Evolutionary conservation across 2,797 vertebrate species (phyloP), one percentile per base, ranked within the genome.

Genomic region (Sebastolobus alascanus): DNA sequence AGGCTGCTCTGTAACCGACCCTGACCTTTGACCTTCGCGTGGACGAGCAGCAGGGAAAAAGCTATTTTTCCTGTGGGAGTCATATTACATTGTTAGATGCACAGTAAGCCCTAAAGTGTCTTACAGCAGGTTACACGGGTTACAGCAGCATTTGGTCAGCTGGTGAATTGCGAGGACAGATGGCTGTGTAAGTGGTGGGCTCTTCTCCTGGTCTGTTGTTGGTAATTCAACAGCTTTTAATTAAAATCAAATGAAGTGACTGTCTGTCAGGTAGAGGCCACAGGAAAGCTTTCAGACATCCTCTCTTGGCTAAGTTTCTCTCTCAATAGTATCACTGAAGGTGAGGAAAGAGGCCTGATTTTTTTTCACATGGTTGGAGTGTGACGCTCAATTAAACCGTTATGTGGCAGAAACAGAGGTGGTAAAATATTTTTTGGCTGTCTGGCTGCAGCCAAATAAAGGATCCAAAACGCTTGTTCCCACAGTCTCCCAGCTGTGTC

Each of bases 401-500:
- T 20, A 52, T 4, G 9, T 75, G 25, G 52, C 27, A 68, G 31
- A 84, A 71, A 37, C 43, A 70, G 40, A 80, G 67, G 60, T 59
- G 60, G 20, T 69, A 55, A 66, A 63, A 31, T 68, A 14, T 73
- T 67, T 73, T 66, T 73, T 73, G 55, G 31, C 59, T 80, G 40
- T 67, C 37, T 58, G 67, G 74, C 71, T 59, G 11, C 2, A 40
- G 67, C 66, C 68, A 84, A 86, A 82, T 60, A 55, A 84, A 83
- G 33, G 69, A 68, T 69, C 20, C 4, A 35, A 55, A 82, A 46
- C 60, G 27, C 6, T 56, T 56, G 22, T 68, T 83, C 58, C 64
- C 70, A 79, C 43, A 61, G 68, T 78, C 29, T 68, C 80, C 63
- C 77, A 86, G 84, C 80, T 87, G 85, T 69, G 69, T 59, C 63